Evolutionary conservation across 2,113 vertebrate genomes (phyloP).

Genomic region (Bungarus multicinctus): DNA sequence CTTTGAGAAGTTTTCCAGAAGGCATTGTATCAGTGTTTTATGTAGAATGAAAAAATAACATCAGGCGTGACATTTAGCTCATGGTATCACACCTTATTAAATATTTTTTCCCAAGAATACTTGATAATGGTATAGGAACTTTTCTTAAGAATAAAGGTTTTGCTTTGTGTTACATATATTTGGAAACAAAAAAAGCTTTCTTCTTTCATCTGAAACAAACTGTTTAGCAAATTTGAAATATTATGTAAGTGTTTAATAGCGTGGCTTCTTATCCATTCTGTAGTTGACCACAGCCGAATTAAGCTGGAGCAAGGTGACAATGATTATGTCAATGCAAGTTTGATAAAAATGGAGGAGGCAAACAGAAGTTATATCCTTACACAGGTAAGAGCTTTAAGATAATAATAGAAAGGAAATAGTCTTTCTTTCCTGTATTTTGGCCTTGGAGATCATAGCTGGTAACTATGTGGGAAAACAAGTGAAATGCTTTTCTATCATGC

Average conservation of each 20-base stretch:
- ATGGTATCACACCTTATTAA: background rate
- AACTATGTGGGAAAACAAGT: background rate
- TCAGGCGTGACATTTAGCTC: background rate
- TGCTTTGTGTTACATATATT: background rate
- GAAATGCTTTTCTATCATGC: background rate
- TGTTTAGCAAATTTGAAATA: background rate
- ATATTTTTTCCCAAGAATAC: background rate
- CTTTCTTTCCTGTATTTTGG: constrained; percentile 9
- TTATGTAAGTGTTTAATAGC: constrained; percentile 20
- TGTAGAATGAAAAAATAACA: background rate
- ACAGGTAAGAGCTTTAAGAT: constrained; percentile 76
- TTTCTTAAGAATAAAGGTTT: background rate
- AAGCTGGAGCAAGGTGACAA: constrained; percentile 87
- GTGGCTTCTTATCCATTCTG: constrained; percentile 39
- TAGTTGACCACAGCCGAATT: constrained; percentile 99
- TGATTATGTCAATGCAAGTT: constrained; percentile 96
- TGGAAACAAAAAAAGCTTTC: background rate
- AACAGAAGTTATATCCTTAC: constrained; percentile 97
- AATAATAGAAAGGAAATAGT: background rate
- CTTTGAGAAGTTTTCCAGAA: background rate
- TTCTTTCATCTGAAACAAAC: background rate
- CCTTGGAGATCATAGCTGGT: background rate
- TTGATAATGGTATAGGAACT: background rate
- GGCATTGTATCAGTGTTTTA: background rate
- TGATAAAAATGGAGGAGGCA: constrained; percentile 93